Base-by-base conservation (phyloP, 2,888 invertebrate species). In the Aleiodes alternator region DNA sequence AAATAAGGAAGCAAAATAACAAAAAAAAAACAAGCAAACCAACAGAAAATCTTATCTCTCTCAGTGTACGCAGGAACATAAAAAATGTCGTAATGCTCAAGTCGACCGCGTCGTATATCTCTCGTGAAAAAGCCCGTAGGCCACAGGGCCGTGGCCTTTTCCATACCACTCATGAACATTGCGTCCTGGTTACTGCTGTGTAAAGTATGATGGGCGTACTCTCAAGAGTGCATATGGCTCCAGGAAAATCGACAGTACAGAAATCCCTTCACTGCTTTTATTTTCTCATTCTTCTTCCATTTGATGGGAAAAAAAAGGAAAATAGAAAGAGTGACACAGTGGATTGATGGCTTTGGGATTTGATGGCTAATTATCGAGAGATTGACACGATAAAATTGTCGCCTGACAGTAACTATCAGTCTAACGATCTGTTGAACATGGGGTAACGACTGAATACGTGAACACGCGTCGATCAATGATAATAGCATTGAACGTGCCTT, bases 41-140 rank as follows among this genome's bases (percentile, higher is more conserved):
- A 72, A 59, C 38, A 29, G 59, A 56, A 55, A 51, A 51, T 56
- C 48, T 73, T 73, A 73, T 73, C 68, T 57, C 43, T 73, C 68
- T 50, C 43, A 51, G 38, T 9, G 55, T 34, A 70, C 56, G 43
- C 50, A 73, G n/a, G 66, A 38, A 77, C 57, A 75, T 72, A 73
- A 79, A 80, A 75, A 73, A 57, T 73, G 75, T 78, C 73, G 73
- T 76, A 79, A 78, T 73, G 77, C 73, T 78, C 56, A 48, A 64
- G 43, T 53, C 75, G 73, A 76, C 72, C 77, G 78, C 57, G 72
- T 75, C 75, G 77, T 77, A 78, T 77, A 79, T 80, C 75, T 77
- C 75, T 48, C 57, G 69, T 68, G 76, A 78, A 78, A 76, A 64
- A 31, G n/a, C 55, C 69, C 69, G 53, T 55, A 69, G 69, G 69